Percentiles rank a stretch among this genome's conserved stretches.
Conservation (phyloP, 2,113 vertebrate species). For the Zosterops japonicus region DNA sequence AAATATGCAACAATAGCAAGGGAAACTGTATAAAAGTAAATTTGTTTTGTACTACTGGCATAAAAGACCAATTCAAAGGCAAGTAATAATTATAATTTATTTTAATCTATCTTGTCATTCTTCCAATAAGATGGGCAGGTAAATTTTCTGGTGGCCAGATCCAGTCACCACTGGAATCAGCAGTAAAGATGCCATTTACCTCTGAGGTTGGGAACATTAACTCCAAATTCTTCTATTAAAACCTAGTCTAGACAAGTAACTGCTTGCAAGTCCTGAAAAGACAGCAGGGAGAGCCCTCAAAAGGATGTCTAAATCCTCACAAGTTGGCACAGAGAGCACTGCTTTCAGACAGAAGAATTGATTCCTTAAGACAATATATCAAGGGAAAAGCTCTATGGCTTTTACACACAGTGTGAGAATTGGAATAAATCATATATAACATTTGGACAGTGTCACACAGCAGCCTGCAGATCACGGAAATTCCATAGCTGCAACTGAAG, state of each 20-base stretch:
- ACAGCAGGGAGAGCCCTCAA: neutral
- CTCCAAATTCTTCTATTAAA: neutral
- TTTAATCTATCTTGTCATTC: neutral
- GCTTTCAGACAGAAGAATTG: neutral
- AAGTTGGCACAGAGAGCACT: neutral
- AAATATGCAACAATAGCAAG: neutral
- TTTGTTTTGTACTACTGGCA: neutral
- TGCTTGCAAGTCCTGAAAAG: neutral
- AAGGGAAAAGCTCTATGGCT: neutral
- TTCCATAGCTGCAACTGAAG: neutral
- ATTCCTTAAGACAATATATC: neutral
- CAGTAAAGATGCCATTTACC: neutral
- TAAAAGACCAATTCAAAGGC: neutral
- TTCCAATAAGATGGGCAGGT: neutral
- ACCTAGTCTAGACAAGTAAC: conserved; percentile 33
- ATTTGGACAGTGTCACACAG: neutral
- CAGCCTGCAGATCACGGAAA: neutral
- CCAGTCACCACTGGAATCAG: neutral
- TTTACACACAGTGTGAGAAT: neutral
- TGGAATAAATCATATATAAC: neutral
- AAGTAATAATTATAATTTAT: conserved; percentile 17
- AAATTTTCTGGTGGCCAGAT: neutral
- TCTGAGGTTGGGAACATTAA: neutral
- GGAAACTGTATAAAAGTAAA: neutral
- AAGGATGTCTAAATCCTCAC: neutral